Percentiles rank a stretch among this genome's conserved stretches.
phyloP scores from a whole-genome alignment of 2,113 vertebrate genomes.

The Callospermophilus lateralis region DNA sequence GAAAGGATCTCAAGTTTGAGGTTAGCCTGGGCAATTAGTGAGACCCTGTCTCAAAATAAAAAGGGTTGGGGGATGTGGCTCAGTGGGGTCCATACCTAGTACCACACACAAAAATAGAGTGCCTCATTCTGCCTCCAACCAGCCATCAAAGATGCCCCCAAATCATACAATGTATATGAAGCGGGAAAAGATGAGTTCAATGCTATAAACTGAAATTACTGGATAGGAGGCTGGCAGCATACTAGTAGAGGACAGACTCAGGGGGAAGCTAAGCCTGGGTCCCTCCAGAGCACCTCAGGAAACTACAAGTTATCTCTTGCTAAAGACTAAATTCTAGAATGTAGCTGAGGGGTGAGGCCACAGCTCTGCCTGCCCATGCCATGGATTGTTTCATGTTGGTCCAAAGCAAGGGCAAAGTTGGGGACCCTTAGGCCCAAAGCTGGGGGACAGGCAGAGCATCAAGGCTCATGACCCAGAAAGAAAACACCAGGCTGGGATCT shows the following conservation, averaged over 20 bases:
- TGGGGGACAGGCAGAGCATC: not conserved
- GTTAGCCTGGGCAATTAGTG: too few relatives aligned
- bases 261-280: not conserved
- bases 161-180: not conserved
- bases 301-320: not conserved
- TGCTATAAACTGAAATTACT: not conserved
- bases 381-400: not conserved
- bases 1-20: too few relatives aligned
- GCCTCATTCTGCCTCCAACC: not conserved
- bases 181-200: not conserved
- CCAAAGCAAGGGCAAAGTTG: not conserved
- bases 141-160: not conserved
- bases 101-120: not conserved
- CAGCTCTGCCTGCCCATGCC: not conserved
- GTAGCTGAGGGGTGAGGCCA: not conserved
- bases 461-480: slow-evolving; percentile 9
- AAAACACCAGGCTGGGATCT: not conserved
- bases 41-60: too few relatives aligned
- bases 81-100: too few relatives aligned
- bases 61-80: too few relatives aligned
- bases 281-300: not conserved
- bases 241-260: not conserved
- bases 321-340: not conserved
- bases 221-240: not conserved
- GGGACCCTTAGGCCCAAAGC: not conserved